Base-by-base conservation (phyloP, 1,140 invertebrate genomes). In the Helicoverpa armigera region DNA sequence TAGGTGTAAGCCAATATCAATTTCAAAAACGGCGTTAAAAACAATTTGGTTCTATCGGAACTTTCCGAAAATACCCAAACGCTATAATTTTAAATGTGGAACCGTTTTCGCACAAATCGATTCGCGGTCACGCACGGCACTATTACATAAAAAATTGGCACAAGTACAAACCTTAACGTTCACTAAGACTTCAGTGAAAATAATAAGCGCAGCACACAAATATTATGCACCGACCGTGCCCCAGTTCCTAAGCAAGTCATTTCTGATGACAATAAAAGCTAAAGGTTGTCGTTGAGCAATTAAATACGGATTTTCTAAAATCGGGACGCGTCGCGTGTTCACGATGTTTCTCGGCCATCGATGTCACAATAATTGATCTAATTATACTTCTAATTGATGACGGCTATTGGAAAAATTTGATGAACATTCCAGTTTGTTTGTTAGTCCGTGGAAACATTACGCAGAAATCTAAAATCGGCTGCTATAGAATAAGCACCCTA, bases 251-350 rank as follows among this genome's bases (percentile, higher is more conserved):
- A 67, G 18, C 23, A 29, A 61, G 48, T 78, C 61, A 80, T 83
- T 80, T 65, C 80, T 29, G 58, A 75, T 50, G 29, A 84, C 82
- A 84, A 84, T 84, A 69, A 50, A 73, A 79, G 73, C 4, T 76
- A 81, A 60, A 84, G 82, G 82, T 81, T 81, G 58, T 43, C 16
- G 72, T 75, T 23, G 43, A 23, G 58, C 73, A 51, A 61, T 75
- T 75, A 75, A 51, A 61, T 48, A 75, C 56, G 73, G 43, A 50
- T 63, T 75, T 35, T 61, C 56, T 75, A 23, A 61, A 75, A 75
- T 63, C 56, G 58, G 73, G 58, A 63, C 73, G 43, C 18, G 31
- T 60, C 58, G 73, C 73, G 73, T 63, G 73, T 14, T 61, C 43
- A 13, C 63, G 63, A 67, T 18, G 63, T 16, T 75, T 75, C 58